phyloP scores from a whole-genome alignment of 2,888 invertebrate species.

The Rhingia campestris region DNA sequence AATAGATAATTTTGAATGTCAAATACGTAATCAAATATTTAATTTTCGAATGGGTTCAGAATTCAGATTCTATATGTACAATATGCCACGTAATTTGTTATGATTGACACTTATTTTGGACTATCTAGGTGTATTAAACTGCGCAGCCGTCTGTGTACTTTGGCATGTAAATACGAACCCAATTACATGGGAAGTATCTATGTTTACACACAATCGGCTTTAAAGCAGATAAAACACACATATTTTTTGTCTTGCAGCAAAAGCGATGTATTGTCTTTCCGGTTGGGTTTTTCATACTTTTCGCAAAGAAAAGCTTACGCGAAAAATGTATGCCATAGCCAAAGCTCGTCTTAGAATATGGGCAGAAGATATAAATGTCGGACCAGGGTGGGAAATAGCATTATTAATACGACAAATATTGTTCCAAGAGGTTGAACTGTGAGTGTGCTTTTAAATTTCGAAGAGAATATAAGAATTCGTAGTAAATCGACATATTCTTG shows the following conservation, averaged over 20 bases:
- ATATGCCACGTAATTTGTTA: constrained; percentile 41
- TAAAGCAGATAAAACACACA: constrained; percentile 26
- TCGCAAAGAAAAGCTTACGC: constrained; percentile 54
- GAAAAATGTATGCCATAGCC: constrained; percentile 20
- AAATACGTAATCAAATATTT: constrained; percentile 65
- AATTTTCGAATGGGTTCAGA: constrained; percentile 12
- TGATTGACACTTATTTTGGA: constrained; percentile 50
- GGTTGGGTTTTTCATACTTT: constrained; percentile 35
- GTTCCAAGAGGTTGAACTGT: constrained; percentile 68
- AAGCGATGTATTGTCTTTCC: constrained; percentile 21
- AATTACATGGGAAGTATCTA: constrained; percentile 59
- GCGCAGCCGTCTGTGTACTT: constrained; percentile 58
- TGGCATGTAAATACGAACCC: constrained; percentile 33
- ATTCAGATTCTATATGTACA: constrained; percentile 2
- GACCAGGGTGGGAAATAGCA: constrained; percentile 66
- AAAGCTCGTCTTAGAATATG: constrained; percentile 54
- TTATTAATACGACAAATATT: constrained; percentile 74
- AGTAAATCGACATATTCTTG: neutral
- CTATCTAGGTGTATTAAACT: constrained; percentile 62
- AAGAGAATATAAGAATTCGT: neutral
- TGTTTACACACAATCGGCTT: constrained; percentile 56
- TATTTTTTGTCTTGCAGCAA: constrained; percentile 32
- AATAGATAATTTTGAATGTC: constrained; percentile 65
- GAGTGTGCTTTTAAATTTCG: constrained; percentile 25
- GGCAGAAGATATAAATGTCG: constrained; percentile 75